Evolutionary conservation across 2,113 vertebrate genomes (phyloP).

Genomic region (Ophthalmolycus amberensis): DNA sequence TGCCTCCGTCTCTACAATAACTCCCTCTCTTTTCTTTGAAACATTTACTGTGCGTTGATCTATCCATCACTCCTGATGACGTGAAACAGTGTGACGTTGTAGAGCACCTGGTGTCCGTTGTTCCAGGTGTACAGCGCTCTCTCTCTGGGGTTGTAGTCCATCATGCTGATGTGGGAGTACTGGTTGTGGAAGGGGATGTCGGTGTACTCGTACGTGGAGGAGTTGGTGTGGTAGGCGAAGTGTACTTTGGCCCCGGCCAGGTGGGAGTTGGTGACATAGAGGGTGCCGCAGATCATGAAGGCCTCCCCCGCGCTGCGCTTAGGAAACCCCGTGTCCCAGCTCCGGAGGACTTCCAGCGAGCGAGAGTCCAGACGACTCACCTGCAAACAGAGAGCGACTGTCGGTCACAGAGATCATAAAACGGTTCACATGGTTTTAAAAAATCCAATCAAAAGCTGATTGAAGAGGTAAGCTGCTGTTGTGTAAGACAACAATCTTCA

Average conservation of each 20-base stretch:
- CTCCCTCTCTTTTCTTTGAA: background rate
- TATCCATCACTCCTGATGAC: slow-evolving; percentile 77
- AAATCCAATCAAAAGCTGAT: background rate
- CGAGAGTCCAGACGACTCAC: slow-evolving; percentile 79
- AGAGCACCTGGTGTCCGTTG: slow-evolving; percentile 84
- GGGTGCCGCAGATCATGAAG: slow-evolving; percentile 83
- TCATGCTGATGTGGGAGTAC: slow-evolving; percentile 86
- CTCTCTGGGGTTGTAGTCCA: slow-evolving; percentile 85
- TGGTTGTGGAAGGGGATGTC: slow-evolving; percentile 84
- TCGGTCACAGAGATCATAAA: background rate
- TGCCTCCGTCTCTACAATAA: background rate
- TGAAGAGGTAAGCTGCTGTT: background rate
- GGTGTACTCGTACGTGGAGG: slow-evolving; percentile 79
- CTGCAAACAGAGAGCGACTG: slow-evolving; percentile 37
- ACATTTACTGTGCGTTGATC: background rate
- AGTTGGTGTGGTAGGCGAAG: slow-evolving; percentile 83
- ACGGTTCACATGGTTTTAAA: background rate
- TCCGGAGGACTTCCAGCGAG: slow-evolving; percentile 75
- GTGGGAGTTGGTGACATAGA: slow-evolving; percentile 85
- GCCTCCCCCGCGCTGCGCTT: slow-evolving; percentile 84
- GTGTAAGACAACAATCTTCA: background rate
- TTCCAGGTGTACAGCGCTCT: slow-evolving; percentile 83
- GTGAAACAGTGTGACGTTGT: slow-evolving; percentile 79
- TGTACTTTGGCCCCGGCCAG: slow-evolving; percentile 83
- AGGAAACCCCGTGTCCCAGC: slow-evolving; percentile 84